These are phyloP conservation scores for Orius insidiosus DNA, from an alignment of 1,140 invertebrate genomes.

Conservation along the genomic window DNA sequence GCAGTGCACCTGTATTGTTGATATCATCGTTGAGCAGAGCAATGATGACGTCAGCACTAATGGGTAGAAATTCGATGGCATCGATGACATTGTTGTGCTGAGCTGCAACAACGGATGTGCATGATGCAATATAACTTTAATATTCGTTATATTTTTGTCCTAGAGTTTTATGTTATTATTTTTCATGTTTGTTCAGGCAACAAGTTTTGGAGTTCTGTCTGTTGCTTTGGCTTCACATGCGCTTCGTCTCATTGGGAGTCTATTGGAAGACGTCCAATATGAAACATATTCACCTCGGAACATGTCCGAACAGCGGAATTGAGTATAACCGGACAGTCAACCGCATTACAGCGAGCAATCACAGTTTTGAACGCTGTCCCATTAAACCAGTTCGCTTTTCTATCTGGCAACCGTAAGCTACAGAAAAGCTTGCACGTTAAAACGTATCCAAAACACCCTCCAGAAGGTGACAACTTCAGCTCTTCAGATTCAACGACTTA, in stretches of 20 bases:
- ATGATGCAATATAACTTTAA: no score
- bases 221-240: conserved; percentile 61
- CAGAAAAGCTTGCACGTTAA: conserved; percentile 70
- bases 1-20: no score
- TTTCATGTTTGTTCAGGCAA: conserved; percentile 33
- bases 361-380: conserved; percentile 43
- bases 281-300: conserved; percentile 24
- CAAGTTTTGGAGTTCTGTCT: conserved; percentile 64
- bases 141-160: no score
- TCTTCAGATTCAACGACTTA: conserved; percentile 82
- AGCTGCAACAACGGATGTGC: no score
- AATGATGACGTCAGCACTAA: no score
- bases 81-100: no score
- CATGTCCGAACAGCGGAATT: conserved; percentile 35
- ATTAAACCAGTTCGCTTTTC: conserved; percentile 63
- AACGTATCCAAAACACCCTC: conserved; percentile 59
- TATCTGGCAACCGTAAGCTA: conserved; percentile 75
- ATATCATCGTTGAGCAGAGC: no score
- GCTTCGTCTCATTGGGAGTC: conserved; percentile 41
- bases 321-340: conserved; percentile 37
- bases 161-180: no score
- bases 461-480: conserved; percentile 60
- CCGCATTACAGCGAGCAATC: conserved; percentile 46
- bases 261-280: conserved; percentile 49
- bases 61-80: no score